Evolutionary conservation across 2,113 vertebrate species (phyloP).

Genomic region (Periophthalmodon schlosseri): DNA sequence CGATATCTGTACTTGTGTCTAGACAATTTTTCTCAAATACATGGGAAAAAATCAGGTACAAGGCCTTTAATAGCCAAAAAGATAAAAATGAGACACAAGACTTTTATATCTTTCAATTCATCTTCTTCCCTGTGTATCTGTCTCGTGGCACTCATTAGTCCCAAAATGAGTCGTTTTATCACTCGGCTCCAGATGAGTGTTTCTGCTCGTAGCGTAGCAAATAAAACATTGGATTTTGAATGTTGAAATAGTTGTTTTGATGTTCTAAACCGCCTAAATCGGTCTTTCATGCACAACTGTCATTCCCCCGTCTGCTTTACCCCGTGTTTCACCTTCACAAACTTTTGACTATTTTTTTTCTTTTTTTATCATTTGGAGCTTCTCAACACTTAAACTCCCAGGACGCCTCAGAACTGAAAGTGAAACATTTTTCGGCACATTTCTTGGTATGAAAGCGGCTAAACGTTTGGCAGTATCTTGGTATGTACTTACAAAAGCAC

Average conservation of each 20-base stretch:
- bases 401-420: slow-evolving; percentile 22
- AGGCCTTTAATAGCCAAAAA: too few species aligned
- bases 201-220: slow-evolving; percentile 10
- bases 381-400: slow-evolving; percentile 22
- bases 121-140: slow-evolving; percentile 10
- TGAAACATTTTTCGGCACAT: slow-evolving; percentile 32
- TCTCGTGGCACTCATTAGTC: slow-evolving; percentile 29
- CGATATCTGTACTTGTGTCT: too few species aligned
- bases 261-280: slow-evolving; percentile 15
- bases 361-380: background rate
- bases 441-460: slow-evolving; percentile 22
- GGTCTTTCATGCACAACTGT: slow-evolving; percentile 19
- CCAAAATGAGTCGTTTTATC: slow-evolving; percentile 15
- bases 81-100: slow-evolving; percentile 33
- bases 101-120: slow-evolving; percentile 49
- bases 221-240: slow-evolving; percentile 15
- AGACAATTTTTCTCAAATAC: too few species aligned
- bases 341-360: slow-evolving; percentile 22
- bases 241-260: slow-evolving; percentile 24
- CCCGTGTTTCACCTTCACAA: slow-evolving; percentile 9
- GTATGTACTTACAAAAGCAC: slow-evolving; percentile 28
- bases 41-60: too few species aligned
- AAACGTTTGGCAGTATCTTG: slow-evolving; percentile 14
- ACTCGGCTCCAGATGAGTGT: slow-evolving; percentile 11
- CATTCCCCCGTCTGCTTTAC: background rate